Evolutionary conservation across 1,140 invertebrate species (phyloP), one percentile per base, ranked within the genome.

Genomic region (Pogonomyrmex barbatus): DNA sequence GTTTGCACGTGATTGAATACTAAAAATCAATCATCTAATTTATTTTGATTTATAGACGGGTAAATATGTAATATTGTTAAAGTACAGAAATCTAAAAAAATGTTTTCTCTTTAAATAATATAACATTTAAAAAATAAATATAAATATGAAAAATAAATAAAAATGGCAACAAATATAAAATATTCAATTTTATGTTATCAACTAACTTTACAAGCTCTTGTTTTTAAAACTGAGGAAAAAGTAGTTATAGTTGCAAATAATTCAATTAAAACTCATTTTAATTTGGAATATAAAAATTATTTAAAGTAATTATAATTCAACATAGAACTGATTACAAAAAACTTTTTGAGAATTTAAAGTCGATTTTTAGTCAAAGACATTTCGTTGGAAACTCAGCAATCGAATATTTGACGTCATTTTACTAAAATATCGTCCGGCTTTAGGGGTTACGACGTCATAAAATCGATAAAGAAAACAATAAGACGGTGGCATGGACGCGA

Each of bases 401-500:
- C 36, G 47, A 54, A 42, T 33, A 62, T 45, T 54, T 54, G 36
- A 68, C n/a, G n/a, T 68, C 63, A 42, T 45, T 54, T 56, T 36
- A 24, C 2, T 67, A 52, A 67, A 67, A 79, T 54, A 81, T 47
- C 14, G 4, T 70, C 4, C 14, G 4, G 9, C 14, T 81, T 42
- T 12, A 8, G 14, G 12, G 36, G 14, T 54, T 68, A 67, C 39
- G 30, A 65, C 24, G 50, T 56, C 50, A 62, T 47, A 30, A 54
- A 17, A 45, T 54, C 42, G 33, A 50, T 50, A 60, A 42, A 83
- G 47, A 60, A 65, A 65, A 14, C 33, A 58, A 65, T 17, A n/a
- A 56, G 33, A 56, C 58, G 54, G n/a, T 87, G 71, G 68, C 56
- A 73, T 54, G 56, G 86, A 71, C 63, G 70, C 56, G 71, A 89